phyloP scores from a whole-genome alignment of 2,888 invertebrate genomes.

The Mythimna impura region DNA sequence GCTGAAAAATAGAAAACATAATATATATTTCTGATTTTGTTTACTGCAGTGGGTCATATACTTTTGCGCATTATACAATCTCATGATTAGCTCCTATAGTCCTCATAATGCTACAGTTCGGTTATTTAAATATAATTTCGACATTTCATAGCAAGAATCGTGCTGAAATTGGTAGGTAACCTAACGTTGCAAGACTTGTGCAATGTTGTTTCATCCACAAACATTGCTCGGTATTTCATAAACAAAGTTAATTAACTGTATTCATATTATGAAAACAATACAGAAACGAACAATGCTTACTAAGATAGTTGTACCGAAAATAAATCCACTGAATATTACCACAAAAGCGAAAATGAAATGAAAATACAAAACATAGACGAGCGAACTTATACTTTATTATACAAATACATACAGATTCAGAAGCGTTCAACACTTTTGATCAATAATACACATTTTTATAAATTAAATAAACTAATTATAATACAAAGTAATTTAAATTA shows the following conservation, averaged over 20 bases:
- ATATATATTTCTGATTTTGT: too few relatives aligned
- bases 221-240: not conserved
- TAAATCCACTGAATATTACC: not conserved
- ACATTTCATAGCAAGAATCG: not conserved
- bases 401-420: slow-evolving; percentile 59
- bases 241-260: slow-evolving; percentile 31
- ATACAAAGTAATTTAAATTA: slow-evolving; percentile 43
- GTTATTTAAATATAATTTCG: not conserved
- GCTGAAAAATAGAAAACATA: too few relatives aligned
- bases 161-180: not conserved
- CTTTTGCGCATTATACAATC: too few relatives aligned
- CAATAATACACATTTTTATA: slow-evolving; percentile 39
- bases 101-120: not conserved
- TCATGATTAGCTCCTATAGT: too few relatives aligned
- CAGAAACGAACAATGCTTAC: not conserved
- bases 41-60: too few relatives aligned
- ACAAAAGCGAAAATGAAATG: not conserved
- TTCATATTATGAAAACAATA: slow-evolving; percentile 20
- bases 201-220: slow-evolving; percentile 2
- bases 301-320: not conserved
- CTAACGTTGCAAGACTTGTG: not conserved
- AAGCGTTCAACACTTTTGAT: slow-evolving; percentile 55
- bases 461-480: slow-evolving; percentile 43
- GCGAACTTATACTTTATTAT: slow-evolving; percentile 75
- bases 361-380: slow-evolving; percentile 40